Conservation (phyloP, 2,888 invertebrate species). For the Escarpia spicata region DNA sequence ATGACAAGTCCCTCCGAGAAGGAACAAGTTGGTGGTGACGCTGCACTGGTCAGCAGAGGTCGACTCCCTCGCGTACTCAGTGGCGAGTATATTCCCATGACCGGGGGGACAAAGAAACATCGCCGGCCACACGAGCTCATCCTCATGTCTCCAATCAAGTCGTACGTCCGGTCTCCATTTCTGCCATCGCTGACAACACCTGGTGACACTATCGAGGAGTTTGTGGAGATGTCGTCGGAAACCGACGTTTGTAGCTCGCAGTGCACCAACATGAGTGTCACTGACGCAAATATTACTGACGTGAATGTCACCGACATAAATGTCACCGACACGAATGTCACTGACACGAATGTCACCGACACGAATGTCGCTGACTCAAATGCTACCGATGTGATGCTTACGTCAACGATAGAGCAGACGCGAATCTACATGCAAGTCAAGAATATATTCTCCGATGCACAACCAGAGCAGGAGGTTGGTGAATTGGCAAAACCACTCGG, state of each 20-base stretch:
- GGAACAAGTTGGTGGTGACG: background rate
- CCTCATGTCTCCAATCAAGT: background rate
- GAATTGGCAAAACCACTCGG: background rate
- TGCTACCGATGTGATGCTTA: background rate
- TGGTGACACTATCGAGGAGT: background rate
- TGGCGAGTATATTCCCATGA: background rate
- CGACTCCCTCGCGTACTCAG: background rate
- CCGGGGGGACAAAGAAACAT: background rate
- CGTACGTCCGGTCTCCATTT: background rate
- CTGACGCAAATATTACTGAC: background rate
- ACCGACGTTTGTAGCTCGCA: background rate
- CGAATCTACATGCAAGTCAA: background rate
- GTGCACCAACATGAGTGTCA: background rate
- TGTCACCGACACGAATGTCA: no score
- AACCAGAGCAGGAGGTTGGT: background rate
- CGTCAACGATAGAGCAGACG: background rate
- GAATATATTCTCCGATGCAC: background rate
- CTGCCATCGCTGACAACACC: background rate
- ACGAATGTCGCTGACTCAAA: background rate
- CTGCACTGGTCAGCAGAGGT: background rate
- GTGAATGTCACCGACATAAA: no score
- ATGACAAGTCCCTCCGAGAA: background rate
- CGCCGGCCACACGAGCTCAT: background rate
- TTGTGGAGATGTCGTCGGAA: background rate
- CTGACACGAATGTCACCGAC: no score